Base-by-base conservation (phyloP, 1,140 invertebrate genomes). In the Adoxophyes honmai region DNA sequence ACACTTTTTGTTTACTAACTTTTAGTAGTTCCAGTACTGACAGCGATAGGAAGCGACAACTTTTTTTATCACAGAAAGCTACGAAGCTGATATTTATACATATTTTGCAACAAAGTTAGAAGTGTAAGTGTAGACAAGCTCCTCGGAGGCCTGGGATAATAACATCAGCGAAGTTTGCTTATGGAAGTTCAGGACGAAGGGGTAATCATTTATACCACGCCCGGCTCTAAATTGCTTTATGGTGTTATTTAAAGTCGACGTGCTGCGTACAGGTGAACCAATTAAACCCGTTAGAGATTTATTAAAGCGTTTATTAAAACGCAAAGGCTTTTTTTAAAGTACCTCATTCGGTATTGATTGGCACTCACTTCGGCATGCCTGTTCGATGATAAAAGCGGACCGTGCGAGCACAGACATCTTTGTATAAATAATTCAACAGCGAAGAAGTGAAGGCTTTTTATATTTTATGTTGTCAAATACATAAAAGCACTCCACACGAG, bases 1-100 rank as follows among this genome's bases (percentile, higher is more conserved):
- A 37, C 64, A 67, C 75, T 81, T 85, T 81, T 85, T 78, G 74
- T 82, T 82, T 73, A 68, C 68, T 64, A 80, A 73, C 76, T 83
- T 74, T 71, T 67, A 67, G 69, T 66, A 58, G 62, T 70, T 69
- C 76, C 74, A 73, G 28, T 15, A 35, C 28, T 35, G 51, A 52
- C 51, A 52, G 33, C 13, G 33, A 52, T 28, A 28, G 21, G 1
- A 11, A 34, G 11, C 13, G 51, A 14, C 51, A 34, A 52, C 16
- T 52, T 52, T 48, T 48, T 48, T 48, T 48, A 48, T 28, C 42
- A 28, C 21, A 13, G 4, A 4, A 39, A 15, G 39, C 42, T 48
- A 48, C 21, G 42, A 48, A 11, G 42, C 42, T 48, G 42, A 38
- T 13, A 13, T 13, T 38, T 36, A 2, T 10, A 9, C 34, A 36